Base-by-base conservation (phyloP, 1,140 invertebrate genomes). In the Drosophila truncata region DNA sequence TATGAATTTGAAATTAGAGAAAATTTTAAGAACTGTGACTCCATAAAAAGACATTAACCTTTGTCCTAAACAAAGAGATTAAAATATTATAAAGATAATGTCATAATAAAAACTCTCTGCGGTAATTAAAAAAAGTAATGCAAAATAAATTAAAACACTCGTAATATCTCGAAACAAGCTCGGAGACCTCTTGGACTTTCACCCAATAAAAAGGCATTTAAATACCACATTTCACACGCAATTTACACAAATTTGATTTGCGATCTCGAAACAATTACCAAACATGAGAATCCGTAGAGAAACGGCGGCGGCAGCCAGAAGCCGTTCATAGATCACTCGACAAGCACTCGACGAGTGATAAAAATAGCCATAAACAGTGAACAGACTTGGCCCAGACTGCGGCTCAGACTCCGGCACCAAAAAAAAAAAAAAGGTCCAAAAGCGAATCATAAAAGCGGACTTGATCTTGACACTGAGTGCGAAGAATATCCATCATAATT, bases 401-500 rank as follows among this genome's bases (percentile, higher is more conserved):
- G 37, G 33, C 52, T 37, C 42, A 64, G 44, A 29, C 20, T 52
- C 18, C 31, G 31, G 18, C 50, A 37, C 60, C 44, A 23, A 71
- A 71, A 33, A 31, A 71, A 71, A 33, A 31, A 49, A 66, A 78
- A 81, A 81, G 73, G 78, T 61, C 61, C 61, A 57, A 55, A 66
- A n/a, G 39, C 33, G 42, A 54, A 54, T 69, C 55, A 73, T 63
- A n/a, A 37, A 62, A 75, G 54, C 42, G 74, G 74, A 57, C 66
- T 71, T 87, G 79, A 82, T 75, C 78, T 87, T 82, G 83, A 80
- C 80, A 87, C 82, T 88, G 77, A 78, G 83, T 58, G 39, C 31
- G 47, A 73, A 74, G 59, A 74, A 74, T 55, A 55, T 54, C 62
- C 66, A 67, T 55, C 66, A 67, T 67, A 70, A 70, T 67, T 70